Conservation (phyloP, 2,797 vertebrate species). For the Crax fasciolata region DNA sequence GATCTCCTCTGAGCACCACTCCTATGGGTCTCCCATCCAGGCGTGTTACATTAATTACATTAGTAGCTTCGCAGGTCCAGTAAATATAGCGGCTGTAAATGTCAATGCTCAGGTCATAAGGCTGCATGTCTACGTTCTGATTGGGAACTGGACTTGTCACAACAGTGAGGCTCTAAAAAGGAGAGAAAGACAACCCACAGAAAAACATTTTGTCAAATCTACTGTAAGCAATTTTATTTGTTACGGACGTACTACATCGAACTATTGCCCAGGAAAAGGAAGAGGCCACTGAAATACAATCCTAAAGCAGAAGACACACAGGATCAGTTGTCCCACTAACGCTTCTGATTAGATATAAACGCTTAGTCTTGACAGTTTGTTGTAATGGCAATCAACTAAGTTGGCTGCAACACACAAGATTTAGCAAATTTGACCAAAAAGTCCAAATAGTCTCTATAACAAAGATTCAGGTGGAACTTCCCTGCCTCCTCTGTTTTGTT, state of each 20-base stretch:
- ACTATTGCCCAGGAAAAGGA: background rate
- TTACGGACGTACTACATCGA: background rate
- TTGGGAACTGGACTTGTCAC: conserved; percentile 88
- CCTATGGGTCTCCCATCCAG: conserved; percentile 92
- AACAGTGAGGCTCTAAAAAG: conserved; percentile 90
- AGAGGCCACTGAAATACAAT: background rate
- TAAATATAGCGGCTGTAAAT: conserved; percentile 99
- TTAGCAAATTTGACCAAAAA: background rate
- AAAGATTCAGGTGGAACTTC: background rate
- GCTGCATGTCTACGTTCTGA: conserved; percentile 91
- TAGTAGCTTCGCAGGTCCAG: conserved; percentile 98
- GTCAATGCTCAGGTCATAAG: conserved; percentile 97
- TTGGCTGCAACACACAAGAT: background rate
- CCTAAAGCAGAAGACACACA: background rate
- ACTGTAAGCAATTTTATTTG: background rate
- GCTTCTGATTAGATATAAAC: background rate
- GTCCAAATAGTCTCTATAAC: background rate
- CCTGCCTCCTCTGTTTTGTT: background rate
- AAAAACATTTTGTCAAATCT: background rate
- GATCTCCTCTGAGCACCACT: conserved; percentile 93
- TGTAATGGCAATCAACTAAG: background rate
- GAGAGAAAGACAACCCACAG: background rate
- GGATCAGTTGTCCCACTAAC: background rate
- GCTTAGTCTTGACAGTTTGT: background rate
- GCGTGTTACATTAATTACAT: conserved; percentile 95